Percentiles rank a stretch among this genome's conserved stretches.
phyloP scores from a whole-genome alignment of 2,888 invertebrate genomes.

The Vandiemenella viatica region DNA sequence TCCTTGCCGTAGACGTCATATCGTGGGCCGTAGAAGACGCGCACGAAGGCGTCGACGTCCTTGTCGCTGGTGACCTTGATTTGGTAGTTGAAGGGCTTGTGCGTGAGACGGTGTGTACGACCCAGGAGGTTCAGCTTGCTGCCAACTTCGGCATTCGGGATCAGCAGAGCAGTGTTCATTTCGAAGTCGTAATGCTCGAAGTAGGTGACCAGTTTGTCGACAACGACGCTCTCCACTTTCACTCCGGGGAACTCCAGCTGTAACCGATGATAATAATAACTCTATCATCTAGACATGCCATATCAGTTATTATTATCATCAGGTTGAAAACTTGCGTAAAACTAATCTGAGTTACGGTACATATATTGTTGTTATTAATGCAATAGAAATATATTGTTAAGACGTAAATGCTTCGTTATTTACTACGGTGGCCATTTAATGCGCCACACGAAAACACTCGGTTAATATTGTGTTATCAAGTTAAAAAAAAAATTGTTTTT shows the following conservation, averaged over 20 bases:
- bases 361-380: too few species aligned
- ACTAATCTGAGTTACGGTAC: too few species aligned
- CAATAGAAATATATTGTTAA: too few species aligned
- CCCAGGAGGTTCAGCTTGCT: slow-evolving; percentile 25
- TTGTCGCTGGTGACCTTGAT: slow-evolving; percentile 39
- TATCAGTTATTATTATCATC: too few species aligned
- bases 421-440: too few species aligned
- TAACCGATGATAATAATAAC: too few species aligned
- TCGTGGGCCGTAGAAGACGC: slow-evolving; percentile 54
- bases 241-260: slow-evolving; percentile 43
- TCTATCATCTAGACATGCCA: too few species aligned
- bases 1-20: slow-evolving; percentile 39
- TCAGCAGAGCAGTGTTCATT: slow-evolving; percentile 41
- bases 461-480: too few species aligned
- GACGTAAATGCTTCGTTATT: too few species aligned
- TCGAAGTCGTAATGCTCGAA: slow-evolving; percentile 52
- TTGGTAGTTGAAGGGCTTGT: slow-evolving; percentile 43
- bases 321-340: too few species aligned
- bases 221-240: slow-evolving; percentile 42
- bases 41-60: slow-evolving; percentile 42
- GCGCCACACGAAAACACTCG: too few species aligned
- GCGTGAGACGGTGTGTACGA: slow-evolving; percentile 46
- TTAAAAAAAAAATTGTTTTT: too few species aligned
- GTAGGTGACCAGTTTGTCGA: slow-evolving; percentile 50
- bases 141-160: slow-evolving; percentile 30